Percentiles rank a stretch among this genome's conserved stretches.
phyloP scores from a whole-genome alignment of 2,797 vertebrate species.

The Cichlasoma orientale region DNA sequence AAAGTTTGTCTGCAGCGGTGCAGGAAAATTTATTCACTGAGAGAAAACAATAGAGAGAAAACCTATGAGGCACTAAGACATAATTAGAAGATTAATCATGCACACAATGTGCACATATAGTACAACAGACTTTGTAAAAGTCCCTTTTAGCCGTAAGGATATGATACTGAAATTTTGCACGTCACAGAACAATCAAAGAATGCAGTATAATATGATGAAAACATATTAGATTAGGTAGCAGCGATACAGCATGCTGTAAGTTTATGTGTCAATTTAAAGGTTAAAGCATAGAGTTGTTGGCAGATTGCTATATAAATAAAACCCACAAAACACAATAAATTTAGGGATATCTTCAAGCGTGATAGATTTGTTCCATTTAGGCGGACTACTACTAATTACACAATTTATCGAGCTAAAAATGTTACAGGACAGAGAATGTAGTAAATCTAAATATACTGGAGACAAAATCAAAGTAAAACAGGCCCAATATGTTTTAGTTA shows the following conservation, averaged over 20 bases:
- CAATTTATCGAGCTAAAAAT: neutral
- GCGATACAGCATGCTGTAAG: neutral
- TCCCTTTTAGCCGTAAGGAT: neutral
- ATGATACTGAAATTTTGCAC: neutral
- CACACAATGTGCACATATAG: neutral
- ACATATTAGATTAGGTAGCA: neutral
- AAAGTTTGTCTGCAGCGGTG: constrained; percentile 7
- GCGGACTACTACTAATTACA: no score
- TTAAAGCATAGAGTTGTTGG: neutral
- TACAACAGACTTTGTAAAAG: neutral
- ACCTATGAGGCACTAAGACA: constrained; percentile 11
- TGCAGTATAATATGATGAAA: neutral
- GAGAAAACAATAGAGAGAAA: constrained; percentile 33
- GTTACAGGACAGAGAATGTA: neutral
- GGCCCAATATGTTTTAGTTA: rapidly evolving
- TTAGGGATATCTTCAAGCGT: no score
- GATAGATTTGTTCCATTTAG: no score
- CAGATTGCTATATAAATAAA: no score
- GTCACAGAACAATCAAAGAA: neutral
- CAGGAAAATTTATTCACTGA: constrained; percentile 20
- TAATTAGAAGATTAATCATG: constrained; percentile 29
- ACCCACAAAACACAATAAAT: neutral
- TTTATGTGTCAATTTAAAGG: neutral
- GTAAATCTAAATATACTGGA: no score
- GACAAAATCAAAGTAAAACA: no score